phyloP scores from a whole-genome alignment of 2,888 invertebrate species.

The Phyllotreta striolata region DNA sequence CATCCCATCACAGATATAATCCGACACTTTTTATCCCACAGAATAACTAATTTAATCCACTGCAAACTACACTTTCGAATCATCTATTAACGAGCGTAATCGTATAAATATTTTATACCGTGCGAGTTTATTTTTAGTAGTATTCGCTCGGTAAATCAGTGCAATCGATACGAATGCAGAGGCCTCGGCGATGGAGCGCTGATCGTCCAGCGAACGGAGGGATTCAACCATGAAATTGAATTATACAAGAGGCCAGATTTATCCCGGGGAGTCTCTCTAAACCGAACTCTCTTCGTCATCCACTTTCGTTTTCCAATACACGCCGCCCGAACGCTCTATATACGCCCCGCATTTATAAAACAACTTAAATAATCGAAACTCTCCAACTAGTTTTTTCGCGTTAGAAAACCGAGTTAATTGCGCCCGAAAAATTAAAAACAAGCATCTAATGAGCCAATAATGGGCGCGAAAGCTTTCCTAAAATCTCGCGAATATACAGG shows the following conservation, averaged over 20 bases:
- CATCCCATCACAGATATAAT: not conserved
- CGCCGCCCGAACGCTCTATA: conserved; percentile 43
- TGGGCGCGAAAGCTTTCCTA: too few species aligned
- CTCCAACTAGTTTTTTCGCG: too few species aligned
- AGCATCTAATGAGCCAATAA: too few species aligned
- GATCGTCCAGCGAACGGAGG: conserved; percentile 53
- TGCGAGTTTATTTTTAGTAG: not conserved
- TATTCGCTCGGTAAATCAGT: conserved; percentile 2
- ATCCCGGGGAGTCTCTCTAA: conserved; percentile 46
- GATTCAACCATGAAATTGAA: conserved; percentile 64
- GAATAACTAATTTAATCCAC: not conserved
- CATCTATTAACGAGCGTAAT: too few species aligned
- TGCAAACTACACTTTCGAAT: not conserved
- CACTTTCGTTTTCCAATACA: conserved; percentile 44
- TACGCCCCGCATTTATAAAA: conserved; percentile 40
- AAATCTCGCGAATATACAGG: too few species aligned
- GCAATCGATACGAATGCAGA: conserved; percentile 27
- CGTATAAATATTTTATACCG: too few species aligned
- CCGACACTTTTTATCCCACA: not conserved
- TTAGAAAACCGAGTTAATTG: too few species aligned
- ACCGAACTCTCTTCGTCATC: conserved; percentile 32
- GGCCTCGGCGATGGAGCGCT: conserved; percentile 45
- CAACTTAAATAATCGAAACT: conserved; percentile 44
- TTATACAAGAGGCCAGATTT: conserved; percentile 60
- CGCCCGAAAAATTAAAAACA: too few species aligned